Base-by-base conservation (phyloP, 2,113 vertebrate genomes). In the Leucopsar rothschildi region DNA sequence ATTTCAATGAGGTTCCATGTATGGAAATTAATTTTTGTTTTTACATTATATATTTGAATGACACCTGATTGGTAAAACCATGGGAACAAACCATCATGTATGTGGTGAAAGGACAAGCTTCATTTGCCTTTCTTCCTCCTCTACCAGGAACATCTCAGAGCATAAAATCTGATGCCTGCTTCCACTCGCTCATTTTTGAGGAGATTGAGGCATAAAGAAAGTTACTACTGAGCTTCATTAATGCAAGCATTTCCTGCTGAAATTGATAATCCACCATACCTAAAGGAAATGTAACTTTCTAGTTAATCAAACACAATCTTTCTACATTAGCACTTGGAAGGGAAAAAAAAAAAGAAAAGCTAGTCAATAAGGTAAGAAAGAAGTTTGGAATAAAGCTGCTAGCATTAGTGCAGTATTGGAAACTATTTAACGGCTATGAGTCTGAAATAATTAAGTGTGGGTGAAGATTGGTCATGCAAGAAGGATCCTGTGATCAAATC, bases 291-390 rank as follows among this genome's bases (percentile, higher is more conserved):
- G 45, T 60, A 75, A 66, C 75, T 82, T 88, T 76, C 19, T 81
- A 45, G 81, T 93, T 86, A 93, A 91, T 94, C 79, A 78, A 88
- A 70, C 19, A 44, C 31, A 82, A 53, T 75, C 31, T 92, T 94
- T 80, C 53, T 82, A 37, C 35, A 45, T 80, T 83, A 65, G 35
- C 53, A 61, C 50, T 90, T 63, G 15, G 61, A 84, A 50, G 17
- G 2, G 24, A 2, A 0, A 19, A 23, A 12, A n/a, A 49, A 35
- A 15, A 9, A 9, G 15, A 42, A 52, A 52, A 15, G 10, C 37
- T 57, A 53, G 18, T 50, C 71, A 77, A 11, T 70, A 70, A 72
- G 4, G 22, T 79, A 49, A 53, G 44, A 91, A 81, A 66, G 40
- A 59, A 65, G 19, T 81, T 68, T 23, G 57, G 63, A 57, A 61